Evolutionary conservation across 2,113 vertebrate genomes (phyloP).

Genomic region (Aix galericulata): DNA sequence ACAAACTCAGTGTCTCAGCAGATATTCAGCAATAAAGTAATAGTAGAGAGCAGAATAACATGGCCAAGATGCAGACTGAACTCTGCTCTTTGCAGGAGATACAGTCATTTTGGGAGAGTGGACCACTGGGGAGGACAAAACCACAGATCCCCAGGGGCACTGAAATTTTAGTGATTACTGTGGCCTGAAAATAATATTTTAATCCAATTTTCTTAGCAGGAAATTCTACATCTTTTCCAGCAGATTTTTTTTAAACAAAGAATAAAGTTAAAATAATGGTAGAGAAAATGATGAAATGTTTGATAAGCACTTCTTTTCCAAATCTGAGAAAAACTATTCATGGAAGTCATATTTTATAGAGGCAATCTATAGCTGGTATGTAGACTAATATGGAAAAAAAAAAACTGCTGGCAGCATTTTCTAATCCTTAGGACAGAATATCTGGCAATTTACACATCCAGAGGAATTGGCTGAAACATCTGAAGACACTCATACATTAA

Average conservation of each 20-base stretch:
- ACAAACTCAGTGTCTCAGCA: neutral
- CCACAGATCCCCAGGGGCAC: conserved; percentile 5
- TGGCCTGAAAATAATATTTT: neutral
- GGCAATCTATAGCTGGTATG: neutral
- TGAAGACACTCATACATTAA: neutral
- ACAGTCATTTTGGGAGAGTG: neutral
- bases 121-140: neutral
- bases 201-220: conserved; percentile 4
- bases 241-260: neutral
- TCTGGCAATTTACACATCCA: neutral
- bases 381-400: neutral
- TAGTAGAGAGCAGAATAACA: neutral
- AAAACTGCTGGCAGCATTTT: neutral
- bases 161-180: conserved; percentile 26
- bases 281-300: neutral
- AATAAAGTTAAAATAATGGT: neutral
- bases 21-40: neutral
- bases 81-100: conserved; percentile 12
- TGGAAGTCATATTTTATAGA: neutral
- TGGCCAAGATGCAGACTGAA: conserved; percentile 6
- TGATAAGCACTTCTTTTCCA: neutral
- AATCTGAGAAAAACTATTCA: neutral
- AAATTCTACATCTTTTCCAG: neutral
- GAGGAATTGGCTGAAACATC: neutral
- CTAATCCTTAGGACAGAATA: neutral